Percentiles rank a stretch among this genome's conserved stretches.
Conservation (phyloP, 2,113 vertebrate genomes). For the Pseudolaguvia tuberculata region DNA sequence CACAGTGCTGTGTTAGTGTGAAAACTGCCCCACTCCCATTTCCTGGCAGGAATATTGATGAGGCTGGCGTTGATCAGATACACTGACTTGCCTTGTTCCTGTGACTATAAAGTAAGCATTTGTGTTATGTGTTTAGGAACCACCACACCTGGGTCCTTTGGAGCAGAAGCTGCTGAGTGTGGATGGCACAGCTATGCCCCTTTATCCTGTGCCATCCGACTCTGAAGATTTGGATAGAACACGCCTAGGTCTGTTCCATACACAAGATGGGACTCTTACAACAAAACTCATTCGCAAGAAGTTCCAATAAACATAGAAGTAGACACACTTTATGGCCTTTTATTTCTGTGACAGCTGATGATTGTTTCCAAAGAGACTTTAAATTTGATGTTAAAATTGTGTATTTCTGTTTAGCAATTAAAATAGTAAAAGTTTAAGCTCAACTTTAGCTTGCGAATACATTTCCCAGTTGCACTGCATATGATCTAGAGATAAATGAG, state of each 20-base stretch:
- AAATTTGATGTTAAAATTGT: too few relatives aligned
- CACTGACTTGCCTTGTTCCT: constrained; percentile 55
- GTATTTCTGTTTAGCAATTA: too few relatives aligned
- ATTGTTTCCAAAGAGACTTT: too few relatives aligned
- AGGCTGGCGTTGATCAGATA: constrained; percentile 35
- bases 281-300: constrained; percentile 14
- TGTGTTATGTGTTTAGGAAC: constrained; percentile 43
- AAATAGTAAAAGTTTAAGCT: too few relatives aligned
- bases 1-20: constrained; percentile 13
- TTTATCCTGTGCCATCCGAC: constrained; percentile 46
- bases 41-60: constrained; percentile 35
- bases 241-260: background rate
- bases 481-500: too few relatives aligned
- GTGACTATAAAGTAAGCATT: constrained; percentile 56
- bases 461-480: too few relatives aligned
- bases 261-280: constrained; percentile 50
- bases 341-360: background rate
- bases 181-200: constrained; percentile 61
- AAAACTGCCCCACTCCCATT: constrained; percentile 23
- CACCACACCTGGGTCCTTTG: constrained; percentile 62
- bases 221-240: background rate
- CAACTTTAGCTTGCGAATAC: too few relatives aligned
- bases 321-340: too few relatives aligned
- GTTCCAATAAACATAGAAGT: too few relatives aligned
- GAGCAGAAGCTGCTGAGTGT: constrained; percentile 63